These are phyloP conservation scores for Cololabis saira DNA, from an alignment of 2,113 vertebrate genomes.

Conservation along the genomic window DNA sequence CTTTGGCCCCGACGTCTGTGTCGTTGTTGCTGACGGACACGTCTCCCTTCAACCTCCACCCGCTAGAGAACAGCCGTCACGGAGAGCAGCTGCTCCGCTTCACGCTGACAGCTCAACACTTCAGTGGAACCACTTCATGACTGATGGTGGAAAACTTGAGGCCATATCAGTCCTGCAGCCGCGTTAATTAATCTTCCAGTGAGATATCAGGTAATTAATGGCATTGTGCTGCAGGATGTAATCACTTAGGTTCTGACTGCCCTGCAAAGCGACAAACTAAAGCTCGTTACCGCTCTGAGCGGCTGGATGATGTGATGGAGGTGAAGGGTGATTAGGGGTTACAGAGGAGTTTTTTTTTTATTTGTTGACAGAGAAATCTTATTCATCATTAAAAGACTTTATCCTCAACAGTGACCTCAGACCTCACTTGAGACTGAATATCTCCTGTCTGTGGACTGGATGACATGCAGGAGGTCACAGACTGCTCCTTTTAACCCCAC, in stretches of 20 bases:
- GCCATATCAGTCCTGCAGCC: conserved; percentile 55
- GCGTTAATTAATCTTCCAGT: conserved; percentile 70
- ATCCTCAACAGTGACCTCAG: too few relatives aligned
- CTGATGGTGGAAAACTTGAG: conserved; percentile 59
- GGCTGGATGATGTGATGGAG: conserved; percentile 32
- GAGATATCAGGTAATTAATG: conserved; percentile 77
- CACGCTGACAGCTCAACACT: conserved; percentile 12
- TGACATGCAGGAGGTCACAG: too few relatives aligned
- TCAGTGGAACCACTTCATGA: conserved; percentile 37
- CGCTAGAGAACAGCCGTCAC: conserved; percentile 39
- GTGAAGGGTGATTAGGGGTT: conserved; percentile 11
- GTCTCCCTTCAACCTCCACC: conserved; percentile 26
- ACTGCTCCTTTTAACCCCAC: too few relatives aligned
- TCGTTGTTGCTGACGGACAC: conserved; percentile 21
- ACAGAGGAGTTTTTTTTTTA: too few relatives aligned
- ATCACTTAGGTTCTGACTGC: conserved; percentile 59
- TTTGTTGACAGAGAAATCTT: too few relatives aligned
- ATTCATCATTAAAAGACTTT: too few relatives aligned
- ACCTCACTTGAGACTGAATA: too few relatives aligned
- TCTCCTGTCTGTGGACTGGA: too few relatives aligned
- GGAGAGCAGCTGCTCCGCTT: conserved; percentile 38
- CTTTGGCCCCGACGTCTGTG: neutral
- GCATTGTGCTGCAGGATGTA: conserved; percentile 65
- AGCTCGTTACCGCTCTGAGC: conserved; percentile 55
- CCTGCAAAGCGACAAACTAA: conserved; percentile 35